Evolutionary conservation across 2,888 invertebrate genomes (phyloP).

Genomic region (Trachelus troglodyta): DNA sequence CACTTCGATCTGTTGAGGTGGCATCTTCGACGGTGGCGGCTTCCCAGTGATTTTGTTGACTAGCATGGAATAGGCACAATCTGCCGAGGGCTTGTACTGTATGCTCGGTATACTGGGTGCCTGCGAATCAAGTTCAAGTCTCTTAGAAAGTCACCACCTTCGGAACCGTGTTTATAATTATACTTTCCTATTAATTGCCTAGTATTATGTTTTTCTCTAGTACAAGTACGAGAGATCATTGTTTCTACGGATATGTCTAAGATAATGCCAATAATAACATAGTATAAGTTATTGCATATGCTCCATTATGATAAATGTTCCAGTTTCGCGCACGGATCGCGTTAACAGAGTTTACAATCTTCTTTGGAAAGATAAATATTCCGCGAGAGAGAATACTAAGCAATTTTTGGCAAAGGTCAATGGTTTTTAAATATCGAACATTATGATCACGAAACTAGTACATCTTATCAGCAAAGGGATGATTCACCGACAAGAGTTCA

Average conservation of each 20-base stretch:
- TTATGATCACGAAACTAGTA: too few species aligned
- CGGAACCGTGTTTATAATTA: constrained; percentile 18
- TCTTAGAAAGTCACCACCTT: constrained; percentile 40
- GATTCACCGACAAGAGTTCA: too few species aligned
- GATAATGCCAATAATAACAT: too few species aligned
- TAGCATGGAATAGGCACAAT: constrained; percentile 89
- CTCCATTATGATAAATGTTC: too few species aligned
- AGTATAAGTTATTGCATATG: too few species aligned
- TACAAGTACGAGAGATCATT: background rate
- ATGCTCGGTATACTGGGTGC: constrained; percentile 74
- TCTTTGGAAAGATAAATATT: background rate
- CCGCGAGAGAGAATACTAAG: background rate
- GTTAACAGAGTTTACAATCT: too few species aligned
- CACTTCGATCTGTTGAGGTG: constrained; percentile 40
- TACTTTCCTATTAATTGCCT: constrained; percentile 23
- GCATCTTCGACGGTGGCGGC: constrained; percentile 54
- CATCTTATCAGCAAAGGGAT: too few species aligned
- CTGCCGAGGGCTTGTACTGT: constrained; percentile 84
- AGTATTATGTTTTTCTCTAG: background rate
- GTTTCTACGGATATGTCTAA: too few species aligned
- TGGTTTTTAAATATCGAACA: too few species aligned
- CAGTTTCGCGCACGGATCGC: too few species aligned
- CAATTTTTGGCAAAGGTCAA: too few species aligned
- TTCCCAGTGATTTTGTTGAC: constrained; percentile 87
- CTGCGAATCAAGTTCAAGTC: constrained; percentile 54